Conservation (phyloP, 2,888 invertebrate genomes). For the Mactromeris polynyma region DNA sequence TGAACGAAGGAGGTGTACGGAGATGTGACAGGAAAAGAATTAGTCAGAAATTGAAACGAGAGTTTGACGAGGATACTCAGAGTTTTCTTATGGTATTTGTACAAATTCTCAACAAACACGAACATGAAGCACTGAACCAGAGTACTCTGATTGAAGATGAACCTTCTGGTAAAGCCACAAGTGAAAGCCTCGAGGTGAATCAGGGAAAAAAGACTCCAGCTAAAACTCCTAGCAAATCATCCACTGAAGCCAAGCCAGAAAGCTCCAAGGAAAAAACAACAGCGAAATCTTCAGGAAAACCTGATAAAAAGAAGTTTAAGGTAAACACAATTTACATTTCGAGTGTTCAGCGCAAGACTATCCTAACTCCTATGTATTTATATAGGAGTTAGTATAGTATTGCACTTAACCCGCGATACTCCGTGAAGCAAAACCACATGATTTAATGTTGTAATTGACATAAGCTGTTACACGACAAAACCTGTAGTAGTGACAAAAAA, state of each 20-base stretch:
- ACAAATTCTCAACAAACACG: constrained; percentile 7
- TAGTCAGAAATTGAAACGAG: background rate
- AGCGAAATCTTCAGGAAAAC: background rate
- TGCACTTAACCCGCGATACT: too few species aligned
- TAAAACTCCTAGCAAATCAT: background rate
- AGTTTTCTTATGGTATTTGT: constrained; percentile 19
- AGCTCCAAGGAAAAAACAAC: background rate
- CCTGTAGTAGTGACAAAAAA: too few species aligned
- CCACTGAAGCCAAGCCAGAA: background rate
- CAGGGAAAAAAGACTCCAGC: background rate
- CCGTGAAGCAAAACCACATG: too few species aligned
- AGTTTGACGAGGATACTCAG: constrained; percentile 19
- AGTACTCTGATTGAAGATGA: background rate
- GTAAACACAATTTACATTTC: too few species aligned
- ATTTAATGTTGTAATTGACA: too few species aligned
- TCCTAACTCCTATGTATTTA: too few species aligned
- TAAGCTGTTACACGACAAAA: too few species aligned
- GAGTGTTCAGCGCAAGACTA: too few species aligned
- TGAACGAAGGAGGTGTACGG: background rate
- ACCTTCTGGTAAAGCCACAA: background rate
- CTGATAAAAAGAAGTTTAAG: background rate
- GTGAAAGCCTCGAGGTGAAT: background rate
- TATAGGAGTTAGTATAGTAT: too few species aligned
- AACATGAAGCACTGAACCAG: background rate
- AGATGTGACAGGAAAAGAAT: background rate